Evolutionary conservation across 2,113 vertebrate genomes (phyloP).

Genomic region (Hypocryptadius cinnamomeus): DNA sequence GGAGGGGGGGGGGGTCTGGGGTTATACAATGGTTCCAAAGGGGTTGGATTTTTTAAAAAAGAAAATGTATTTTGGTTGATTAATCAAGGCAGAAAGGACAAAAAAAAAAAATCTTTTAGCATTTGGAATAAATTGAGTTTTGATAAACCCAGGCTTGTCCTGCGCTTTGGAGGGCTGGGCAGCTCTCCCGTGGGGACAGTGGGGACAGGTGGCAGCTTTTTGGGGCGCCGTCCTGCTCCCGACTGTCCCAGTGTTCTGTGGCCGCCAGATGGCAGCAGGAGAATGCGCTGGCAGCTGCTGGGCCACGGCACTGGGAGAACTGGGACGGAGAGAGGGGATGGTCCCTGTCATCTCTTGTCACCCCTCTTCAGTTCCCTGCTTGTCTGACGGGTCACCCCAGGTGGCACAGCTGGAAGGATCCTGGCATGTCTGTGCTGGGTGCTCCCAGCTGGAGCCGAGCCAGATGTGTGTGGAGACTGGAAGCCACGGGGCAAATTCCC

Average conservation of each 20-base stretch:
- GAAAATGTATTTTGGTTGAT: conserved; percentile 63
- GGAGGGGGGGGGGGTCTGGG: neutral
- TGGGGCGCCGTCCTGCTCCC: rapidly evolving
- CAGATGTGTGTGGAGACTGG: rapidly evolving
- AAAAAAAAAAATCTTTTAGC: conserved; percentile 50
- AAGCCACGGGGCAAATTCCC: neutral
- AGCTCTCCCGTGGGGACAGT: neutral
- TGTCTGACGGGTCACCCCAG: neutral
- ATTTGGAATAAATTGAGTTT: conserved; percentile 73
- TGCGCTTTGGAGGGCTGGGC: neutral
- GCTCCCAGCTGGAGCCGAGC: neutral
- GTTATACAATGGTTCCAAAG: neutral
- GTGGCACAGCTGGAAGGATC: neutral
- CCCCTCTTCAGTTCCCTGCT: too few species aligned
- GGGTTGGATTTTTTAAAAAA: conserved; percentile 3
- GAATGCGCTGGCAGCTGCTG: neutral
- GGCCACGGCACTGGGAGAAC: neutral
- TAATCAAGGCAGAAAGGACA: neutral
- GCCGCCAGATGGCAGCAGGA: conserved; percentile 3
- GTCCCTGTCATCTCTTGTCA: rapidly evolving
- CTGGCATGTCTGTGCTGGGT: neutral
- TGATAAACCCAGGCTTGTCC: neutral
- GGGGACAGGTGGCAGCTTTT: rapidly evolving
- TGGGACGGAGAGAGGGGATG: neutral
- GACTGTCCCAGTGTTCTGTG: rapidly evolving